phyloP scores from a whole-genome alignment of 2,888 invertebrate species.

The Phaonia tiefii region DNA sequence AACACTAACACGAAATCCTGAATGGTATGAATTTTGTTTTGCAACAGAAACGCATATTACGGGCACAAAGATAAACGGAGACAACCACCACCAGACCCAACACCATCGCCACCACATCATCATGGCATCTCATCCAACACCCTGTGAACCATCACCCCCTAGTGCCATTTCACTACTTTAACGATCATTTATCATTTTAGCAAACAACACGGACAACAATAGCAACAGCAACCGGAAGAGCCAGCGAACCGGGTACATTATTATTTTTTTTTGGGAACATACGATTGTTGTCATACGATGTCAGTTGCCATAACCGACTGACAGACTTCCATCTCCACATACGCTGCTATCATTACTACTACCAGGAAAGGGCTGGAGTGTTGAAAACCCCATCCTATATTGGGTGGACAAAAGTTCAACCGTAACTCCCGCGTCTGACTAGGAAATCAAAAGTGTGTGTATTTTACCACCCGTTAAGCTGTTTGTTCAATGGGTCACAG shows the following conservation, averaged over 20 bases:
- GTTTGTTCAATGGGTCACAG: conserved; percentile 60
- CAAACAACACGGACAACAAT: conserved; percentile 40
- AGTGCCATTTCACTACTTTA: conserved; percentile 54
- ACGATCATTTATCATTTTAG: conserved; percentile 66
- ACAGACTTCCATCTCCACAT: conserved; percentile 43
- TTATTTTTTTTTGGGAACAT: conserved; percentile 57
- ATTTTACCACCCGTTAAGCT: conserved; percentile 64
- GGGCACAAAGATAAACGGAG: conserved; percentile 16
- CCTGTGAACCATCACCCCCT: conserved; percentile 8
- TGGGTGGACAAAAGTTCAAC: background rate
- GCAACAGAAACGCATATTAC: conserved; percentile 51
- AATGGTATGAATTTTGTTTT: background rate
- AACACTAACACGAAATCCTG: background rate
- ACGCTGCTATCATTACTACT: background rate
- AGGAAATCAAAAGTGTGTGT: conserved; percentile 38
- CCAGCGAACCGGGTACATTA: conserved; percentile 44
- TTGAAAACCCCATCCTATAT: conserved; percentile 28
- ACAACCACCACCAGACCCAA: background rate
- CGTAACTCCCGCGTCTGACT: conserved; percentile 36
- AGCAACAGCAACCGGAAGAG: conserved; percentile 6
- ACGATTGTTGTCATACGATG: conserved; percentile 64
- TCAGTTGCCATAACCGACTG: conserved; percentile 60
- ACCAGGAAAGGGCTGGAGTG: conserved; percentile 4
- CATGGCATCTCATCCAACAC: conserved; percentile 28
- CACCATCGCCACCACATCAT: too few relatives aligned